Evolutionary conservation across 2,888 invertebrate genomes (phyloP), one percentile per base, ranked within the genome.

Genomic region (Meandrusa payeni): DNA sequence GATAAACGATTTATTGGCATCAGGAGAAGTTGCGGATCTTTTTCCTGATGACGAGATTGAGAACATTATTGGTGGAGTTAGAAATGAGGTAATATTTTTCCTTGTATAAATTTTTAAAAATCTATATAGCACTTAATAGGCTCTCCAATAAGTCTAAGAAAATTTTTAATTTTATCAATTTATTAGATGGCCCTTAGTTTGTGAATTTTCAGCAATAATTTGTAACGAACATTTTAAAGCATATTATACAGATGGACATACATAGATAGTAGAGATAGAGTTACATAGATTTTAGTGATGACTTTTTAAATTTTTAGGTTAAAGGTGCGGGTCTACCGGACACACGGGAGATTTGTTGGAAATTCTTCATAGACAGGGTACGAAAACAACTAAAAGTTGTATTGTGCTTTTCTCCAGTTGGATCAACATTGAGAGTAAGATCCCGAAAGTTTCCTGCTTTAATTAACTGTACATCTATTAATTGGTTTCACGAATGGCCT

Each of bases 401-500:
- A n/a, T 87, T 98, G 9, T 98, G 98, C 72, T 98, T 98, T 79
- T 98, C 98, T 5, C 98, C 98, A 0, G 98, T 98, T 28, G 98
- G 98, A 5, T 95, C 95, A 6, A 97, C 97, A 1, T 89, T 98
- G 42, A 89, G 98, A 61, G 94, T 98, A 17, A 63, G 98, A 52
- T 95, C 97, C 12, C 90, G 98, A 56, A 98, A 98, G 86, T 98
- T 98, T 76, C 98, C 98, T 0, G 97, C 98, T 4, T 92, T 98
- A 49, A 96, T 97, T 52, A 98, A 97, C 79, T 96, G 97, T 62
- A 97, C 98, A 3, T 94, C 95, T 38, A 97, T 98, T 52, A 97
- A 98, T 75, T 98, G 98, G 98, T 98, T 98, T 81, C 98, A 98
- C 69, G 98, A 98, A 76, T 98, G 98, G 98, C 98, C 98, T 1